Conservation (phyloP, 2,797 vertebrate genomes). For the Miichthys miiuy region DNA sequence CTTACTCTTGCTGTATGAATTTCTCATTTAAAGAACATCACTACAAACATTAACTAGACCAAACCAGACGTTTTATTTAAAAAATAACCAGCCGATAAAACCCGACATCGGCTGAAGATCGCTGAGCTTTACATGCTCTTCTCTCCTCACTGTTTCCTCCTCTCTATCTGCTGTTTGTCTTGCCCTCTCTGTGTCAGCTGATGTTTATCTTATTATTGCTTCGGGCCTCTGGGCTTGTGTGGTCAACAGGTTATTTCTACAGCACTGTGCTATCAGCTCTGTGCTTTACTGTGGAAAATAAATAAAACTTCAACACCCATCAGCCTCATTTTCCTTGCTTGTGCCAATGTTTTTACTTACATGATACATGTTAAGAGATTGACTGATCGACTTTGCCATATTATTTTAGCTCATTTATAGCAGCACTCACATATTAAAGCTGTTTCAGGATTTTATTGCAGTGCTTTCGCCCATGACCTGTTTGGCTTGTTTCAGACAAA, state of each 20-base stretch:
- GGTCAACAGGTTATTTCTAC: slow-evolving; percentile 48
- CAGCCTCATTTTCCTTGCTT: not conserved
- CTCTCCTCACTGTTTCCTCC: not conserved
- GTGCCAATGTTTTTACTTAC: not conserved
- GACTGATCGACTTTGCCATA: not conserved
- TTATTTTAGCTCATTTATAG: no score
- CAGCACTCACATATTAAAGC: no score
- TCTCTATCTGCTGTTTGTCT: slow-evolving; percentile 34
- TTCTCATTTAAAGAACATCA: not conserved
- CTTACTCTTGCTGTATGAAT: not conserved
- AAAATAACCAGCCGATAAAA: not conserved
- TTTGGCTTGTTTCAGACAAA: not conserved
- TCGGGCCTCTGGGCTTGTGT: slow-evolving; percentile 31
- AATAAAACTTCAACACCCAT: not conserved
- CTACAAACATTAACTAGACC: not conserved
- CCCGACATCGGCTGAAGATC: not conserved
- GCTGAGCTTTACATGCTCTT: slow-evolving; percentile 7
- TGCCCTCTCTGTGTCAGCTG: slow-evolving; percentile 41
- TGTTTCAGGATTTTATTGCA: not conserved
- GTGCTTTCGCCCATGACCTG: not conserved
- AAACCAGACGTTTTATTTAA: not conserved
- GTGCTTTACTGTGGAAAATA: not conserved
- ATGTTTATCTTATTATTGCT: slow-evolving; percentile 66
- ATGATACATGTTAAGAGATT: not conserved
- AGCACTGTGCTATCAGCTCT: slow-evolving; percentile 11